Evolutionary conservation across 2,888 invertebrate species (phyloP).

Genomic region (Deilephila porcellus): DNA sequence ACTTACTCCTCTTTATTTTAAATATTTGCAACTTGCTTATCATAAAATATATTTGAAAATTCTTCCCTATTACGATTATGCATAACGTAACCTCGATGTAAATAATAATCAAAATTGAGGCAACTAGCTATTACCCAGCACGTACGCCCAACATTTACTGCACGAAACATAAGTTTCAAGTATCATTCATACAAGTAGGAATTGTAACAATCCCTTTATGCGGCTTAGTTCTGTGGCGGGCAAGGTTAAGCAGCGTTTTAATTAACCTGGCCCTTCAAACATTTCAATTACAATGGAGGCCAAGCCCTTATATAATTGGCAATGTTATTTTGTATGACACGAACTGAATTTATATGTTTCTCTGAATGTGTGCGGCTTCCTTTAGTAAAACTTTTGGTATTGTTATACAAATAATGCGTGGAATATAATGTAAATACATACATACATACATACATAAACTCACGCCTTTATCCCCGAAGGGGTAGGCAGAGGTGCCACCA

Average conservation of each 20-base stretch:
- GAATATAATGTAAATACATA: no score
- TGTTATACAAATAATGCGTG: neutral
- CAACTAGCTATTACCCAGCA: neutral
- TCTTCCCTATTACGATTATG: no score
- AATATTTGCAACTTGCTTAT: no score
- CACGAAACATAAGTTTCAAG: slow-evolving; percentile 1
- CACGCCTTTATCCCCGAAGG: no score
- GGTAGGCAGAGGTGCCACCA: no score
- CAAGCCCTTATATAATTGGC: slow-evolving; percentile 16
- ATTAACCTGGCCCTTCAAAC: slow-evolving; percentile 66
- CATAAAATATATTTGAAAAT: no score
- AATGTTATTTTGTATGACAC: slow-evolving; percentile 16
- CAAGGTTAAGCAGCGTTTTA: slow-evolving; percentile 59
- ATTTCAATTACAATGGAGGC: slow-evolving; percentile 71
- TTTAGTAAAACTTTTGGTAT: neutral
- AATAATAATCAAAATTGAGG: no score
- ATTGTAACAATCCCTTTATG: slow-evolving; percentile 45
- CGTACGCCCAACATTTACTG: neutral
- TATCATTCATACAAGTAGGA: slow-evolving; percentile 36
- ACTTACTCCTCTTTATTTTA: no score
- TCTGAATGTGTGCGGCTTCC: neutral
- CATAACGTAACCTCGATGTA: no score
- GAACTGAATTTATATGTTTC: neutral
- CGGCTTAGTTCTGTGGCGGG: slow-evolving; percentile 40
- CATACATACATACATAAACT: no score